phyloP scores from a whole-genome alignment of 2,113 vertebrate genomes.

The Egretta garzetta region DNA sequence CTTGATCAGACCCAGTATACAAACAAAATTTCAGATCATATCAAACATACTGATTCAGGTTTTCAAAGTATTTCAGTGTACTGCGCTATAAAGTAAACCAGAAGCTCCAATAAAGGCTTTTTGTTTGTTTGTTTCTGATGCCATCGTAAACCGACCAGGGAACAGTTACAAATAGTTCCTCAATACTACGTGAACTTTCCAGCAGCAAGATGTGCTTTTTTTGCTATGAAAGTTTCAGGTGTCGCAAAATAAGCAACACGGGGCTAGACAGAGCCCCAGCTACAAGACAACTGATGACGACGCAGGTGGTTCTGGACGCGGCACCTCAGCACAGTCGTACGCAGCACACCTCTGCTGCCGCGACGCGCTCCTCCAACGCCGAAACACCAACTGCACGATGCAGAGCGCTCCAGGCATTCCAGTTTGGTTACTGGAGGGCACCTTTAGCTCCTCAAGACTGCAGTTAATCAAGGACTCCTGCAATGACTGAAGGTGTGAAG shows the following conservation, averaged over 20 bases:
- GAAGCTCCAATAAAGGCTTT: background rate
- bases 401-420: background rate
- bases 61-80: slow-evolving; percentile 17
- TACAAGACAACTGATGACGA: too few species aligned
- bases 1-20: background rate
- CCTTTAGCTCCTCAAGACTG: background rate
- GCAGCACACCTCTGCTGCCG: too few species aligned
- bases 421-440: background rate
- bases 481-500: background rate
- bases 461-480: background rate
- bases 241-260: background rate
- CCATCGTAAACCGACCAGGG: background rate
- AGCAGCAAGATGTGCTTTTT: background rate
- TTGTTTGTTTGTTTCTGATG: background rate
- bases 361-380: too few species aligned
- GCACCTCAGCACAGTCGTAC: too few species aligned
- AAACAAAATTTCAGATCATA: background rate
- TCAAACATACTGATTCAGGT: background rate
- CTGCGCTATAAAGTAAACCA: background rate
- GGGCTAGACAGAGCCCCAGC: background rate
- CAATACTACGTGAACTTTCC: background rate
- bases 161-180: background rate
- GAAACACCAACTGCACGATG: background rate
- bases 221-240: background rate
- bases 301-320: too few species aligned